A percentile compares a stretch with the other conserved stretches of the same genome.
Evolutionary conservation across 2,888 invertebrate genomes (phyloP).

Genomic region (Ormyrus labotus): DNA sequence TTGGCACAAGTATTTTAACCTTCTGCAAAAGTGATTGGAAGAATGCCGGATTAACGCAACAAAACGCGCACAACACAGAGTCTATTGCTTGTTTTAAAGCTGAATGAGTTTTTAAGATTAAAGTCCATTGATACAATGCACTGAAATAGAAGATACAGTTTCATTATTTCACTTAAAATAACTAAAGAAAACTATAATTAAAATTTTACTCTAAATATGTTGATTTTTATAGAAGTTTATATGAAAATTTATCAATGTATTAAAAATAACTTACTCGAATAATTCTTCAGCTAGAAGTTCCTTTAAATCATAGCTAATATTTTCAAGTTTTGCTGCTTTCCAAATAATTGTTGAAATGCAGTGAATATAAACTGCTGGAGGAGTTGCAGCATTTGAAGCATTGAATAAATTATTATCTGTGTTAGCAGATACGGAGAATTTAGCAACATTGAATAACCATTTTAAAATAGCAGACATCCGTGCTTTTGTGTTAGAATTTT

Average conservation of each 20-base stretch:
- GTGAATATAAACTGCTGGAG: constrained; percentile 81
- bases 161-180: neutral
- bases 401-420: constrained; percentile 56
- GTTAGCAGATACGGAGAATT: constrained; percentile 74
- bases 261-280: constrained; percentile 79
- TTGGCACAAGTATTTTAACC: constrained; percentile 81
- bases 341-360: constrained; percentile 90
- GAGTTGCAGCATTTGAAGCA: constrained; percentile 63
- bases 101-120: constrained; percentile 82
- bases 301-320: constrained; percentile 81
- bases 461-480: constrained; percentile 82
- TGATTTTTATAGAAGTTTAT: too few relatives aligned
- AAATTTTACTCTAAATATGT: too few relatives aligned
- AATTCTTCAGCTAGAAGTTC: constrained; percentile 84
- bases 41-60: constrained; percentile 87
- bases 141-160: constrained; percentile 64
- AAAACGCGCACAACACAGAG: constrained; percentile 89
- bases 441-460: constrained; percentile 83
- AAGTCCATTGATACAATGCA: constrained; percentile 86
- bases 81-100: constrained; percentile 91
- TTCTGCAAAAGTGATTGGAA: constrained; percentile 85
- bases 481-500: constrained; percentile 79
- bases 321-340: constrained; percentile 81
- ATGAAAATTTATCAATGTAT: too few relatives aligned
- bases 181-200: too few relatives aligned